phyloP scores from a whole-genome alignment of 1,140 invertebrate species.

The Drusus annulatus region DNA sequence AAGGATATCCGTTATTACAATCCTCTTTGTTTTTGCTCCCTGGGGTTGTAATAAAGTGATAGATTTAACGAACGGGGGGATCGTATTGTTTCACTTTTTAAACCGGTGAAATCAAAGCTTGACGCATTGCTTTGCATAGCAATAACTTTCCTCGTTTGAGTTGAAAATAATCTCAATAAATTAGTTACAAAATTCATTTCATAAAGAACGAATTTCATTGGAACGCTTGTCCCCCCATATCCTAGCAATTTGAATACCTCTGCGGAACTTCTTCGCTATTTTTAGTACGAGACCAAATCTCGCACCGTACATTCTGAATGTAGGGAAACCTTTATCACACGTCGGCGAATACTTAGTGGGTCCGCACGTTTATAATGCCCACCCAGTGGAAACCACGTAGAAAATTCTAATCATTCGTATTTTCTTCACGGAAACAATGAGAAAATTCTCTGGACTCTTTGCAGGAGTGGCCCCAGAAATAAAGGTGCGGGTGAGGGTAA shows the following conservation, averaged over 20 bases:
- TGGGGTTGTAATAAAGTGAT: too few species aligned
- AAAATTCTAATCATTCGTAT: not conserved
- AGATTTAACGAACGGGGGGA: too few species aligned
- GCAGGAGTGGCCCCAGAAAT: not conserved
- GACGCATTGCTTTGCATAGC: too few species aligned
- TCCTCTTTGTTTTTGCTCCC: too few species aligned
- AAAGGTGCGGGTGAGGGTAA: constrained; percentile 5
- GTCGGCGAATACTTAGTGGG: constrained; percentile 19
- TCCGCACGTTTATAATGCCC: constrained; percentile 16
- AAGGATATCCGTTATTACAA: too few species aligned
- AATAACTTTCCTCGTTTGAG: too few species aligned
- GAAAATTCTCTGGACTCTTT: not conserved
- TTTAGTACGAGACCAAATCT: constrained; percentile 28
- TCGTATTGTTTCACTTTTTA: too few species aligned
- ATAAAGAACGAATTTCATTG: not conserved
- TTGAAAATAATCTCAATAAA: too few species aligned
- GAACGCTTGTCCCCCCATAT: constrained; percentile 3
- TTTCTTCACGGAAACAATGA: not conserved
- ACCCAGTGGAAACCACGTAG: not conserved
- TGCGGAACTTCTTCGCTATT: constrained; percentile 6
- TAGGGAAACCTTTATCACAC: constrained; percentile 32
- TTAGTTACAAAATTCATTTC: too few species aligned
- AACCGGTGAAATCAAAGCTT: too few species aligned
- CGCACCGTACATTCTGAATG: constrained; percentile 9
- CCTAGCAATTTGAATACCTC: constrained; percentile 36